Conservation (phyloP, 2,113 vertebrate species). For the Noctilio leporinus region DNA sequence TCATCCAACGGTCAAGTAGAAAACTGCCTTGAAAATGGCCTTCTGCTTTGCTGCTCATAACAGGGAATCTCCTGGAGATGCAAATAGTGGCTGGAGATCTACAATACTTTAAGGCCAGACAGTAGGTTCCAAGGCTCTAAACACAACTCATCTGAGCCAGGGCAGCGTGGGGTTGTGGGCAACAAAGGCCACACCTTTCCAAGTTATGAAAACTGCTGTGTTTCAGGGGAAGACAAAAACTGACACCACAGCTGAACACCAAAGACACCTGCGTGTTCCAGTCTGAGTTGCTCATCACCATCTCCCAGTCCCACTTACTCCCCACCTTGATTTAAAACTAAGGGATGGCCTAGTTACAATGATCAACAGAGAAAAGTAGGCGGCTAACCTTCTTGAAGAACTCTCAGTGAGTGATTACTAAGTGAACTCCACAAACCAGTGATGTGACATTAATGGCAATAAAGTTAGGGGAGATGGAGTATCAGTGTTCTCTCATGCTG, state of each 20-base stretch:
- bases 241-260: background rate
- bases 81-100: background rate
- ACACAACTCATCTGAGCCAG: background rate
- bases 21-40: background rate
- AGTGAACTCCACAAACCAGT: background rate
- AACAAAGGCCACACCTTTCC: background rate
- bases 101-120: background rate
- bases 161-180: accelerated
- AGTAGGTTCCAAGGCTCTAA: background rate
- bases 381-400: background rate
- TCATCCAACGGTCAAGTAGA: background rate
- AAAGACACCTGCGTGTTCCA: background rate
- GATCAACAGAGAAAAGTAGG: background rate
- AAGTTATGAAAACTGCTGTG: background rate
- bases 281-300: background rate
- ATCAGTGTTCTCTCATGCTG: accelerated
- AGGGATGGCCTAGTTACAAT: background rate
- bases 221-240: background rate
- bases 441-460: background rate
- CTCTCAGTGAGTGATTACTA: background rate
- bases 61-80: background rate
- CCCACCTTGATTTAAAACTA: background rate
- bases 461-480: background rate
- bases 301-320: background rate
- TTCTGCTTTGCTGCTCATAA: background rate